phyloP scores from a whole-genome alignment of 2,888 invertebrate genomes.

The Latrodectus elegans region DNA sequence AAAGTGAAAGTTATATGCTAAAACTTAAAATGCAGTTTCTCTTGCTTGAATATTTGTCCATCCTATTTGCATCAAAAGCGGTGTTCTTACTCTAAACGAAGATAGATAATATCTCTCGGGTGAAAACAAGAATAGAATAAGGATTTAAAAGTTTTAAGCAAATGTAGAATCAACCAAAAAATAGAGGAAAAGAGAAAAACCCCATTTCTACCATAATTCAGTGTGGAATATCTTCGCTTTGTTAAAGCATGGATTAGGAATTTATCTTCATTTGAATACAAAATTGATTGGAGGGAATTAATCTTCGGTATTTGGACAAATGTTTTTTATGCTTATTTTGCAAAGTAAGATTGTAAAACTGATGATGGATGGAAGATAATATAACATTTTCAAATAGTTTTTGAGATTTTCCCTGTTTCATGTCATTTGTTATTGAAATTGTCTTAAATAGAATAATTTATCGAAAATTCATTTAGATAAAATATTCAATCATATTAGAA shows the following conservation, averaged over 20 bases:
- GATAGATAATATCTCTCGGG: background rate
- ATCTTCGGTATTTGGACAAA: too few species aligned
- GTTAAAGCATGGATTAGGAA: background rate
- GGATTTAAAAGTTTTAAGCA: background rate
- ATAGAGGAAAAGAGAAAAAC: background rate
- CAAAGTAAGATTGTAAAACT: too few species aligned
- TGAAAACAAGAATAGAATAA: background rate
- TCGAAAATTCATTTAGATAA: too few species aligned
- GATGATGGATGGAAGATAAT: too few species aligned
- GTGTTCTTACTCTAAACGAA: slow-evolving; percentile 38
- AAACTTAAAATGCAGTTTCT: slow-evolving; percentile 48
- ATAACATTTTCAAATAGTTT: too few species aligned
- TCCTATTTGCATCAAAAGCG: slow-evolving; percentile 52
- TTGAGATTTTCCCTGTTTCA: too few species aligned
- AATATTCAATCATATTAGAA: too few species aligned
- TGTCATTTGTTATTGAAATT: too few species aligned
- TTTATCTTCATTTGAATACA: background rate
- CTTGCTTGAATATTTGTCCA: background rate
- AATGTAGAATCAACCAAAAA: background rate
- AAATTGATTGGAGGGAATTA: too few species aligned
- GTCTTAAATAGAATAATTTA: too few species aligned
- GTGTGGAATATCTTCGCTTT: background rate
- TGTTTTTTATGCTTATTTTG: too few species aligned
- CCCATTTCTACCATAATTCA: background rate
- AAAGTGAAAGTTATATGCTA: slow-evolving; percentile 28